Percentiles rank a stretch among this genome's conserved stretches.
These are phyloP conservation scores for Melanitta fusca DNA, from an alignment of 2,797 vertebrate species.

Conservation along the genomic window DNA sequence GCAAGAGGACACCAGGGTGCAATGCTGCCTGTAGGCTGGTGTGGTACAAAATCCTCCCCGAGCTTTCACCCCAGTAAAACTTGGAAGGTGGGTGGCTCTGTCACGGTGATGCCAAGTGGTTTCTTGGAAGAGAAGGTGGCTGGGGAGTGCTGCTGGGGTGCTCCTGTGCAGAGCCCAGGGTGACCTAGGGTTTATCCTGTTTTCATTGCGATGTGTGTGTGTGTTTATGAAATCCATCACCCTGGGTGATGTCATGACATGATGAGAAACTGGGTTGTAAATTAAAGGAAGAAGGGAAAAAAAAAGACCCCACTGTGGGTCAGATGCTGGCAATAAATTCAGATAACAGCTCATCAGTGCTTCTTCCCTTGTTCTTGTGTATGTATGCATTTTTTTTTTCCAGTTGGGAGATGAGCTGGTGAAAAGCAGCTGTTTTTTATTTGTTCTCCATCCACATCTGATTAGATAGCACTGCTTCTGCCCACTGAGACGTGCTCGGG, in stretches of 20 bases:
- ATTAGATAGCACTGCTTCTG: conserved; percentile 57
- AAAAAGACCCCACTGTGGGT: conserved; percentile 65
- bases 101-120: background rate
- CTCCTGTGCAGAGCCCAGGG: background rate
- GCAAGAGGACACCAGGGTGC: conserved; percentile 4
- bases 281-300: conserved; percentile 18
- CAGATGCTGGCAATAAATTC: conserved; percentile 75
- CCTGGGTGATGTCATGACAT: conserved; percentile 66
- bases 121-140: conserved; percentile 29
- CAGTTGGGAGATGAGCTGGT: conserved; percentile 62
- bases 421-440: conserved; percentile 74
- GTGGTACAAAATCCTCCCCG: background rate
- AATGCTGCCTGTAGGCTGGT: background rate
- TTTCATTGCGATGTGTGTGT: conserved; percentile 11
- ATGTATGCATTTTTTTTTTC: conserved; percentile 33
- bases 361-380: conserved; percentile 47
- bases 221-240: conserved; percentile 49
- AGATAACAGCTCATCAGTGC: conserved; percentile 73
- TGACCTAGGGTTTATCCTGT: background rate
- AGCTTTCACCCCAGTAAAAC: background rate
- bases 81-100: conserved; percentile 1
- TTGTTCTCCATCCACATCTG: conserved; percentile 68
- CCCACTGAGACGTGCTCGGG: conserved; percentile 33
- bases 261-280: conserved; percentile 61
- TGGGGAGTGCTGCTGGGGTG: conserved; percentile 15